These are phyloP conservation scores for Berghia stephanieae DNA, from an alignment of 1,140 invertebrate species.

Conservation along the genomic window DNA sequence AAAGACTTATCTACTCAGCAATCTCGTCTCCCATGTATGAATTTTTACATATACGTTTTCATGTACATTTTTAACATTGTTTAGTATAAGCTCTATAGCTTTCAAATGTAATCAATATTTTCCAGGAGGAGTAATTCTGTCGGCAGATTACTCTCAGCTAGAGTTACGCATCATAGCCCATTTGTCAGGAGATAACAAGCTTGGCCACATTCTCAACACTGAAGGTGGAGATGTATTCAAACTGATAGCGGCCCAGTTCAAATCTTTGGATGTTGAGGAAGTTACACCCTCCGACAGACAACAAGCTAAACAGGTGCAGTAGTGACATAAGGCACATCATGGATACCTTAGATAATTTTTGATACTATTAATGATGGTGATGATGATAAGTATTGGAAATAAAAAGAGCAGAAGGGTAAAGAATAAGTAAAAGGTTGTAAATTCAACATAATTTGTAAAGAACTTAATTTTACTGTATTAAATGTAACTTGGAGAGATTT, in stretches of 20 bases:
- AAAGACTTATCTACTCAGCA: too few species aligned
- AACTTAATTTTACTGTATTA: too few species aligned
- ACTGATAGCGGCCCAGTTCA: slow-evolving; percentile 85
- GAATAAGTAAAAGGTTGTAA: too few species aligned
- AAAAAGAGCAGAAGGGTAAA: too few species aligned
- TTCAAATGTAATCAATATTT: background rate
- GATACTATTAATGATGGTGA: too few species aligned
- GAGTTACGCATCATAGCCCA: slow-evolving; percentile 94
- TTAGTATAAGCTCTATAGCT: background rate
- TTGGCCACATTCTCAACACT: slow-evolving; percentile 78
- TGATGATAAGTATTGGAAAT: too few species aligned
- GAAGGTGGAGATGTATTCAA: slow-evolving; percentile 84
- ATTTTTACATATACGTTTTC: too few species aligned
- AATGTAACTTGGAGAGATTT: too few species aligned
- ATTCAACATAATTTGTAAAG: too few species aligned
- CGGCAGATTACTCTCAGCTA: slow-evolving; percentile 95
- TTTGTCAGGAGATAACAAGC: slow-evolving; percentile 80
- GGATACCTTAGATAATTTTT: too few species aligned
- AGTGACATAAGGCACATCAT: too few species aligned
- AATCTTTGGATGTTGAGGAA: slow-evolving; percentile 73
- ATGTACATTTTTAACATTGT: background rate
- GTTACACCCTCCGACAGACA: slow-evolving; percentile 81
- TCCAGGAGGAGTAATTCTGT: slow-evolving; percentile 74
- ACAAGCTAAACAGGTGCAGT: slow-evolving; percentile 79
- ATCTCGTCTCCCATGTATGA: too few species aligned